A percentile compares a stretch with the other conserved stretches of the same genome.
These are phyloP conservation scores for Anaspis maculata DNA, from an alignment of 2,888 invertebrate genomes.

Conservation along the genomic window DNA sequence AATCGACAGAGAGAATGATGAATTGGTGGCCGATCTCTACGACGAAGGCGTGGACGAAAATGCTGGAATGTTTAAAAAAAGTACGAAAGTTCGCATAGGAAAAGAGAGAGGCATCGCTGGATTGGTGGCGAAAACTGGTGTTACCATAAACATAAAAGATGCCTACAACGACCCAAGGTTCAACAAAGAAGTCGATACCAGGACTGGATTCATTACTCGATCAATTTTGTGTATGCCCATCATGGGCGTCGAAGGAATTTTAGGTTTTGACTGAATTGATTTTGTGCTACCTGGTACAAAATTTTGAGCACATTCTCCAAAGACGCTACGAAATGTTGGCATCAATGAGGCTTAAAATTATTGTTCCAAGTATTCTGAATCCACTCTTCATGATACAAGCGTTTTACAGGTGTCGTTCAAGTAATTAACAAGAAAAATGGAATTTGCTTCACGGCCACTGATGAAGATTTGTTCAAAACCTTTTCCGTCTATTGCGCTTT, in stretches of 20 bases:
- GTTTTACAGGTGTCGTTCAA: constrained; percentile 47
- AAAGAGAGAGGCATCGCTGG: constrained; percentile 48
- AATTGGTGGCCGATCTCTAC: constrained; percentile 49
- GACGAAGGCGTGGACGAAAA: constrained; percentile 47
- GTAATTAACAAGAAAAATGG: constrained; percentile 48
- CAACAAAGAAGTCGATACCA: constrained; percentile 46
- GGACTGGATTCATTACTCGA: constrained; percentile 49
- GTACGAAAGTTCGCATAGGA: constrained; percentile 45
- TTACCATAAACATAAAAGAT: constrained; percentile 46
- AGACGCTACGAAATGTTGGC: no score
- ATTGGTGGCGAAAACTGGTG: constrained; percentile 45
- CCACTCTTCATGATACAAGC: no score
- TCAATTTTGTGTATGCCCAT: constrained; percentile 50
- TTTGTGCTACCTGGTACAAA: no score
- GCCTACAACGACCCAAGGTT: constrained; percentile 50
- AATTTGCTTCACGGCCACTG: constrained; percentile 44
- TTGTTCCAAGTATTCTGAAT: no score
- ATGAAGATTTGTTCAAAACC: constrained; percentile 49
- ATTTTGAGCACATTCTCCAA: no score
- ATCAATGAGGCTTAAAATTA: no score
- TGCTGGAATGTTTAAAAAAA: constrained; percentile 46
- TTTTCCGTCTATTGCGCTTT: constrained; percentile 52
- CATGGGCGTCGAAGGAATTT: constrained; percentile 38
- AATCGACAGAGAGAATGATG: constrained; percentile 44
- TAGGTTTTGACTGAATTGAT: constrained; percentile 20